Evolutionary conservation across 1,140 invertebrate species (phyloP), one percentile per base, ranked within the genome.

Genomic region (Cotesia typhae): DNA sequence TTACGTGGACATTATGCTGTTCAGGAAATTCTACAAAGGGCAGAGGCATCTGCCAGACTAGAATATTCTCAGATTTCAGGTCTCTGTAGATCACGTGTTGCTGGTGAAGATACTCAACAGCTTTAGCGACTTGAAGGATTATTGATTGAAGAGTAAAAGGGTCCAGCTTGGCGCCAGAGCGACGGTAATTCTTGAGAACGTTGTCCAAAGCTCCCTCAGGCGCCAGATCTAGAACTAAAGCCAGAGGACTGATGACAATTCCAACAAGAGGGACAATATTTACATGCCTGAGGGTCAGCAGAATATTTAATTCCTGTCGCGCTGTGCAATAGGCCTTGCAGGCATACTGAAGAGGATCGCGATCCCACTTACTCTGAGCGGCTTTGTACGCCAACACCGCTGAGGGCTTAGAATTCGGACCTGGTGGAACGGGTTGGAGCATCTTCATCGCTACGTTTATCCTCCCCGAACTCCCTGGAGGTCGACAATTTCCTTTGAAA

Each of bases 11-110:
- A 52, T 88, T 84, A 76, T 92, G 87, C 12, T 47, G 41, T 7
- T 91, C 87, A 0, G 88, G 88, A 82, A 89, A 79, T 78, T 92
- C 89, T 70, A 90, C 87, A 77, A 94, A 92, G 0, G 93, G 93
- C 1, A 89, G 83, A 0, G 97, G 97, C 84, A 99, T 91, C 70
- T 94, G 91, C 97, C 97, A 99, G 5, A 99, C 96, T 1, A 99
- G 84, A 60, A 99, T 96, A 88, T 99, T 99, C 83, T 99, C 98
- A 0, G 96, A 96, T 88, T 99, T 99, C 0, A 99, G 88, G 87
- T 99, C 98, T 17, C 95, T 88, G 83, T 99, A 99, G 70, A 99
- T 98, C 4, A 99, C 97, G 72, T 94, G 92, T 70, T 95, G 91
- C 28, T 94, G 92, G 87, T 99, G 98, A 3, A 99, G 88, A 87